Evolutionary conservation across 2,113 vertebrate genomes (phyloP), one percentile per base, ranked within the genome.

Genomic region (Coreoperca whiteheadi): DNA sequence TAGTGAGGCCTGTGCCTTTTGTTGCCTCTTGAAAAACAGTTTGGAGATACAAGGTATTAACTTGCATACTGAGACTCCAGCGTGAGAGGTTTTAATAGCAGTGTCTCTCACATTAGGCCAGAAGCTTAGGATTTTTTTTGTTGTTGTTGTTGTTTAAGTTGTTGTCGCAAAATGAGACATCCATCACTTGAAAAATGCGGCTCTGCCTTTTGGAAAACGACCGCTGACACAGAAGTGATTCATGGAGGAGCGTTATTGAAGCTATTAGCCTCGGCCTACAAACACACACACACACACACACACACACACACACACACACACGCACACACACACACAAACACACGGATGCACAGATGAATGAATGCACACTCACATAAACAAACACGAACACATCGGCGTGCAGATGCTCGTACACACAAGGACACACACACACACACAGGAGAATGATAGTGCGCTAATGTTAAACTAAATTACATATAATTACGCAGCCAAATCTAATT

Each of bases 171-270:
- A 68, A 77, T 64, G 43, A 81, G 57, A 64, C 74, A 78, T 76
- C 80, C 56, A 70, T 88, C 64, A 84, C 32, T 28, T n/a, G 69
- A 46, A 72, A 81, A 56, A 81, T n/a, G 41, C 15, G 1, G 25
- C 60, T 68, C 30, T 69, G 54, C 73, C 64, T 73, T 32, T 77
- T 54, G 30, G 48, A 73, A 68, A 77, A 84, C 15, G 4, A 21
- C 60, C 8, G 32, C 61, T 77, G 77, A 81, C 81, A 77, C 14
- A 34, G 4, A 43, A 56, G 39, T 87, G 77, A 84, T 84, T 77
- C 72, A 80, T 81, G 66, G 61, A 77, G 68, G 30, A 63, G 39
- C 12, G 48, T 67, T 77, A 81, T 20, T 64, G 53, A 77, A 77
- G 61, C 82, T 39, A 77, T 84, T 81, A 84, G 72, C 61, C 77